Conservation (phyloP, 2,888 invertebrate species). For the Criorhina ranunculi region DNA sequence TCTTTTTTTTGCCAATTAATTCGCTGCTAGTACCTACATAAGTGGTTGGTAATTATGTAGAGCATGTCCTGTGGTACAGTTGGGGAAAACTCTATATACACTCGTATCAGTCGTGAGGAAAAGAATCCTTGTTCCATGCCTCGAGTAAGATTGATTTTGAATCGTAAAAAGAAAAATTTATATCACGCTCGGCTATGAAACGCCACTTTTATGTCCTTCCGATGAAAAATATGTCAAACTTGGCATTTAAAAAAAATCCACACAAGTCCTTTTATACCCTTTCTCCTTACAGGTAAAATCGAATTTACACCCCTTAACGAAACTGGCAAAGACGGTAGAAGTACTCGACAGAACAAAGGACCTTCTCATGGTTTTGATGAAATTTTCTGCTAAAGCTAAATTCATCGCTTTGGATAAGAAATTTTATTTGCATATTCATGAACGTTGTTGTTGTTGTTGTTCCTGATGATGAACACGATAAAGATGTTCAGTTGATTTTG, state of each 20-base stretch:
- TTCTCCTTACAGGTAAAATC: conserved; percentile 24
- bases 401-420: conserved; percentile 44
- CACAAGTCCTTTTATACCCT: conserved; percentile 25
- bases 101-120: background rate
- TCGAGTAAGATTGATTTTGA: conserved; percentile 25
- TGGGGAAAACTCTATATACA: background rate
- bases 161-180: conserved; percentile 21
- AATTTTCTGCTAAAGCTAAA: conserved; percentile 63
- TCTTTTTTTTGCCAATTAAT: conserved; percentile 3
- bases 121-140: background rate
- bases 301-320: conserved; percentile 25
- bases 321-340: background rate
- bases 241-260: conserved; percentile 15
- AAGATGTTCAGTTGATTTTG: conserved; percentile 8
- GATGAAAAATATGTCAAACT: conserved; percentile 22
- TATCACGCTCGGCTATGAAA: background rate
- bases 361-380: conserved; percentile 48
- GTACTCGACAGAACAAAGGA: conserved; percentile 3
- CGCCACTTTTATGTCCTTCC: conserved; percentile 10
- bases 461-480: conserved; percentile 6
- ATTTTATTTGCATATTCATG: conserved; percentile 35
- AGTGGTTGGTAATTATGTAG: conserved; percentile 26
- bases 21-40: background rate
- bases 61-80: background rate
- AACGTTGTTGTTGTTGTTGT: background rate